Evolutionary conservation across 53 echinoderm and acorn worm genomes (phyloP), one percentile per base, ranked within the genome.

Genomic region (Luidia sarsii): DNA sequence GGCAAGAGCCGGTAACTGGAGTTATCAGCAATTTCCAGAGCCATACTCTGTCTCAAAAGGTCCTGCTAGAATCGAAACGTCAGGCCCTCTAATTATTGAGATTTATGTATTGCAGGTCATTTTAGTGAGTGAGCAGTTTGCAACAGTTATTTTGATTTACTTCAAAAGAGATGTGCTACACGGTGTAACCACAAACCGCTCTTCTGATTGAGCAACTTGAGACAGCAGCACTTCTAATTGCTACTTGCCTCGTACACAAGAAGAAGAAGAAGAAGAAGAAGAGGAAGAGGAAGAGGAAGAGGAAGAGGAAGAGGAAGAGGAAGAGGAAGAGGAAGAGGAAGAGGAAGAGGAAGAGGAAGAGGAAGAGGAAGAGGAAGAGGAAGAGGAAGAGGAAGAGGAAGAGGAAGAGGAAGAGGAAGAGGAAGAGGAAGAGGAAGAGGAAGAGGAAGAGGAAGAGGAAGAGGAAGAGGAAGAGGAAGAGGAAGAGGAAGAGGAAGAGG

Each of bases 181-280:
- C n/a, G n/a, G n/a, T n/a, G n/a, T 45, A 45, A 14, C 7, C 46
- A 14, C 14, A 14, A 10, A 57, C 7, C 8, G 57, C 19, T 57
- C 19, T 7, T 57, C 25, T 7, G n/a, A n/a, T n/a, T n/a, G n/a
- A n/a, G n/a, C n/a, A n/a, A n/a, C n/a, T n/a, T n/a, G n/a, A n/a
- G n/a, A n/a, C n/a, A n/a, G n/a, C n/a, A n/a, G n/a, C n/a, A n/a
- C n/a, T n/a, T n/a, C n/a, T n/a, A n/a, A n/a, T n/a, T n/a, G n/a
- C n/a, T n/a, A n/a, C n/a, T n/a, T n/a, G n/a, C n/a, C n/a, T n/a
- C n/a, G n/a, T n/a, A n/a, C n/a, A n/a, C n/a, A n/a, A n/a, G n/a
- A n/a, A n/a, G n/a, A n/a, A n/a, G n/a, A n/a, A n/a, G n/a, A 57
- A 57, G 57, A 57, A 57, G 57, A 57, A 57, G 57, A 57, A 57